phyloP scores from a whole-genome alignment of 2,113 vertebrate genomes.

The Oreochromis tanganicae region DNA sequence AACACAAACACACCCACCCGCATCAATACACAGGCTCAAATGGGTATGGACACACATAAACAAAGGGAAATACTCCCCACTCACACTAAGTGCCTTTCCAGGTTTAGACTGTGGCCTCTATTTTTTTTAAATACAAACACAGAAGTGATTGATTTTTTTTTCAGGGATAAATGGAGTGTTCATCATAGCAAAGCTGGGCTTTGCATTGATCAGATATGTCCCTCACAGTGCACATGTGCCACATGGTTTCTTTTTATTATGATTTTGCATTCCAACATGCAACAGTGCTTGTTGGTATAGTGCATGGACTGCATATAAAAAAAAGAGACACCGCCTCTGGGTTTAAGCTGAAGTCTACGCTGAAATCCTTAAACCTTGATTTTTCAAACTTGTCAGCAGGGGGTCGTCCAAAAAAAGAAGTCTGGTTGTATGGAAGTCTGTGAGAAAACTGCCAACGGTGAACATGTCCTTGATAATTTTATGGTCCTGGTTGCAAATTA shows the following conservation, averaged over 20 bases:
- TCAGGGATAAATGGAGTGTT: slow-evolving; percentile 63
- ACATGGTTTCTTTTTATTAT: neutral
- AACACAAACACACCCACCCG: neutral
- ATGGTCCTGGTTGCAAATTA: neutral
- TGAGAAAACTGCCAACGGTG: neutral
- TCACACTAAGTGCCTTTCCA: slow-evolving; percentile 66
- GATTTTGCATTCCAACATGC: neutral
- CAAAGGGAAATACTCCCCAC: neutral
- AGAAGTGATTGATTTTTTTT: slow-evolving; percentile 64
- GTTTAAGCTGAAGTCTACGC: neutral
- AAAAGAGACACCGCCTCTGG: neutral
- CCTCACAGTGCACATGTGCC: neutral
- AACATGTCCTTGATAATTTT: neutral
- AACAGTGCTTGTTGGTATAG: neutral
- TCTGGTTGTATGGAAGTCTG: neutral
- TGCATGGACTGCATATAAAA: neutral
- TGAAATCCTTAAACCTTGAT: neutral
- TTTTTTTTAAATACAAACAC: neutral
- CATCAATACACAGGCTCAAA: neutral
- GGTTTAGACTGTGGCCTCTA: slow-evolving; percentile 22
- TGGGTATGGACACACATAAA: neutral
- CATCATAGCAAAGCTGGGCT: neutral
- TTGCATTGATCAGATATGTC: slow-evolving; percentile 49
- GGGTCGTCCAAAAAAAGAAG: neutral
- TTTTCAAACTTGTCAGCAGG: neutral